phyloP scores from a whole-genome alignment of 2,797 vertebrate species.

The Falco biarmicus region DNA sequence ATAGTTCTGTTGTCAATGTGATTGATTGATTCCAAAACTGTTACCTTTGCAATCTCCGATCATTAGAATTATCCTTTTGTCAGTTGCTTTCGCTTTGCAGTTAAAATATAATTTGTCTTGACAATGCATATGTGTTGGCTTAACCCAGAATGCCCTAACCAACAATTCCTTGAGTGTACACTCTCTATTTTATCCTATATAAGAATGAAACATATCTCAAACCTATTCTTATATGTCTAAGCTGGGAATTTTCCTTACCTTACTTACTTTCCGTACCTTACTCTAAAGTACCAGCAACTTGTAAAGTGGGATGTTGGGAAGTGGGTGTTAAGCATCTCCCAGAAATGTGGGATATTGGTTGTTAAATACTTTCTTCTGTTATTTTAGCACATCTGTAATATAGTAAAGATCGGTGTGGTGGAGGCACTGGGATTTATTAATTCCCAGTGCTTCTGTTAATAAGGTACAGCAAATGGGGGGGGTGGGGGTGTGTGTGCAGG shows the following conservation, averaged over 20 bases:
- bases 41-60: neutral
- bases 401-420: neutral
- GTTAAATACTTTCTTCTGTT: neutral
- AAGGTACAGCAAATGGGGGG: neutral
- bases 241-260: neutral
- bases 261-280: neutral
- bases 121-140: neutral
- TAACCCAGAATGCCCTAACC: neutral
- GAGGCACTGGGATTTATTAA: neutral
- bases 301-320: neutral
- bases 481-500: too few relatives aligned
- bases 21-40: slow-evolving; percentile 3
- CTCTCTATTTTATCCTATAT: neutral
- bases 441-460: neutral
- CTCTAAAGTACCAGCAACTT: neutral
- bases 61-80: slow-evolving; percentile 20
- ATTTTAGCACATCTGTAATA: neutral
- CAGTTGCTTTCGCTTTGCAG: neutral
- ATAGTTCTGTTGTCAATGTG: neutral
- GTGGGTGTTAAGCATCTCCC: neutral
- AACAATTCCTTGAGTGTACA: neutral
- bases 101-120: slow-evolving; percentile 32
- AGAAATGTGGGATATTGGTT: neutral
- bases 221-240: neutral
- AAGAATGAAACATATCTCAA: neutral